These are phyloP conservation scores for Campylomormyrus numenius DNA, from an alignment of 2,113 vertebrate genomes.

Conservation along the genomic window DNA sequence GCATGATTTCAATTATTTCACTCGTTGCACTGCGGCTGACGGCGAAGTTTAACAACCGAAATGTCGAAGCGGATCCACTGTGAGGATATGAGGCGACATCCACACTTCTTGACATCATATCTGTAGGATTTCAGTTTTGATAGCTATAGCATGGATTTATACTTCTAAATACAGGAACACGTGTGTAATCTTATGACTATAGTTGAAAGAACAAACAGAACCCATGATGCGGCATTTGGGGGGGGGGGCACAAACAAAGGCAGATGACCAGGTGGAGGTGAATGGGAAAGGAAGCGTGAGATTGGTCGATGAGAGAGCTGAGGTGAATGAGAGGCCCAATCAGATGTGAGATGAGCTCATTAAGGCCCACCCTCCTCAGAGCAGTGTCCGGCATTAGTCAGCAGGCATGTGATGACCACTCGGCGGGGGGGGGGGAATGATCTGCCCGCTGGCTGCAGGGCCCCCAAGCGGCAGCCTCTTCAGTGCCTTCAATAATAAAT, in stretches of 20 bases:
- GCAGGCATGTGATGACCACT: constrained; percentile 61
- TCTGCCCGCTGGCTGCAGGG: constrained; percentile 63
- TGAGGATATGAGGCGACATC: neutral
- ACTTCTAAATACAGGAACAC: neutral
- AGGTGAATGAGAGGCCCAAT: constrained; percentile 83
- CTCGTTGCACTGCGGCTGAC: neutral
- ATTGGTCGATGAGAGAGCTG: constrained; percentile 66
- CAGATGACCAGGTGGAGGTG: neutral
- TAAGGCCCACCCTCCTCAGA: constrained; percentile 71
- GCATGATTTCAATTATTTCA: neutral
- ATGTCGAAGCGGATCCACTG: neutral
- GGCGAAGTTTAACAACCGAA: neutral
- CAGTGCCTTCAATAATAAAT: constrained; percentile 76
- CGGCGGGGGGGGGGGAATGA: constrained; percentile 22
- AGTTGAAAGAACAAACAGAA: neutral
- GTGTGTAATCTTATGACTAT: neutral
- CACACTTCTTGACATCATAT: neutral
- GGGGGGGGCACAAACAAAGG: neutral
- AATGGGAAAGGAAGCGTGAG: neutral
- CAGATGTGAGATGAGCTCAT: constrained; percentile 81
- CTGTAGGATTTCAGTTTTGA: constrained; percentile 25
- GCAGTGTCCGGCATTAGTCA: constrained; percentile 70
- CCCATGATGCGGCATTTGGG: neutral
- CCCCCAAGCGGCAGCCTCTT: constrained; percentile 69
- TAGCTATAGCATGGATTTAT: neutral